Evolutionary conservation across 1,140 invertebrate species (phyloP).

Genomic region (Heliconius hewitsoni): DNA sequence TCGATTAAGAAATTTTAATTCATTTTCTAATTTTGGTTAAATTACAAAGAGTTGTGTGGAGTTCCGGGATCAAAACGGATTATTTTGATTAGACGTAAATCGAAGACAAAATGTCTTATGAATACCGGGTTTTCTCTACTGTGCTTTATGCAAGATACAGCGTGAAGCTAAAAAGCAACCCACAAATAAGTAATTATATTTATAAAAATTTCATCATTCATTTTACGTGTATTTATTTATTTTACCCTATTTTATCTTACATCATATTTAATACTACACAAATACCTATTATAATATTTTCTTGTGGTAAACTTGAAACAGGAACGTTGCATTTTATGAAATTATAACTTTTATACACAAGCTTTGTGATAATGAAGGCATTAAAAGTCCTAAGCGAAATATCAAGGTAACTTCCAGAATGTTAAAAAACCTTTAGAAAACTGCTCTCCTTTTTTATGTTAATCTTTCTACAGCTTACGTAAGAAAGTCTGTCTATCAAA

Average conservation of each 20-base stretch:
- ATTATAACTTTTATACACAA: conserved; percentile 1
- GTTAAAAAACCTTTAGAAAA: conserved; percentile 1
- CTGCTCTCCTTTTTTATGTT: not conserved
- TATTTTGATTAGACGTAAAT: too few relatives aligned
- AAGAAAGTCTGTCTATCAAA: not conserved
- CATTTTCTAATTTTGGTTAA: too few relatives aligned
- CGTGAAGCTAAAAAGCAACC: too few relatives aligned
- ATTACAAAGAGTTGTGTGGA: too few relatives aligned
- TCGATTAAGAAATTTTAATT: too few relatives aligned
- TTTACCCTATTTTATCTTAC: not conserved
- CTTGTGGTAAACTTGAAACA: not conserved
- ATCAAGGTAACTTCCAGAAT: not conserved
- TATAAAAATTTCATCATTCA: too few relatives aligned
- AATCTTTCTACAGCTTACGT: not conserved
- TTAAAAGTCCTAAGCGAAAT: not conserved
- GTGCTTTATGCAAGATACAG: too few relatives aligned
- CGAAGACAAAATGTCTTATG: too few relatives aligned
- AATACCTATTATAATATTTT: not conserved
- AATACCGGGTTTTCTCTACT: too few relatives aligned
- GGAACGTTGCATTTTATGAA: not conserved
- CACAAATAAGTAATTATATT: too few relatives aligned
- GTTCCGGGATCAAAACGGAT: too few relatives aligned
- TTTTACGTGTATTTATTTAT: not conserved
- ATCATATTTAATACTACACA: not conserved
- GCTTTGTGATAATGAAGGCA: not conserved